Conservation (phyloP, 2,888 invertebrate species). For the Drosophila algonquin region DNA sequence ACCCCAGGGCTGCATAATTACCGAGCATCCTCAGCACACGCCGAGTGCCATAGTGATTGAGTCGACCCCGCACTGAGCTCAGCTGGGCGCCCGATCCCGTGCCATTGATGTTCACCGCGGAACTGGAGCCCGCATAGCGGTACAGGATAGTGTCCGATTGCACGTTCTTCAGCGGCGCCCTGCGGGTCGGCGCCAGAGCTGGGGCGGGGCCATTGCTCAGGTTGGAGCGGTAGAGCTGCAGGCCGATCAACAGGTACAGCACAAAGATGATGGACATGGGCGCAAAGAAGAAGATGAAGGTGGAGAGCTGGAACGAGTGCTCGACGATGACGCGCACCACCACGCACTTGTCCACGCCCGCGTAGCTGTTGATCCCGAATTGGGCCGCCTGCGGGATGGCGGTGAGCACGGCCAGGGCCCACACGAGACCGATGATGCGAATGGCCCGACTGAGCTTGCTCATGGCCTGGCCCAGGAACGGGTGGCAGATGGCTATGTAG, state of each 20-base stretch:
- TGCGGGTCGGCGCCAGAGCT: conserved; percentile 82
- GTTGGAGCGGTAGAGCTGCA: conserved; percentile 87
- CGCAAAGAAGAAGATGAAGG: conserved; percentile 92
- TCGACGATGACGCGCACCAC: conserved; percentile 83
- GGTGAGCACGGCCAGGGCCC: conserved; percentile 90
- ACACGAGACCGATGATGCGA: conserved; percentile 90
- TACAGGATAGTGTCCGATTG: conserved; percentile 77
- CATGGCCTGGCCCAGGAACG: conserved; percentile 89
- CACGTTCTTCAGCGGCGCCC: conserved; percentile 59
- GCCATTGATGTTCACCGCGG: conserved; percentile 25
- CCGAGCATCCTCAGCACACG: conserved; percentile 91
- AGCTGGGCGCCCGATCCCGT: conserved; percentile 84
- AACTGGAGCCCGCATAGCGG: conserved; percentile 81
- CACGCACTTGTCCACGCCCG: conserved; percentile 79
- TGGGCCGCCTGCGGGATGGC: conserved; percentile 92
- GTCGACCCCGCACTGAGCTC: conserved; percentile 84
- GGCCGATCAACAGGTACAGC: conserved; percentile 90
- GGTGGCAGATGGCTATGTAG: conserved; percentile 87
- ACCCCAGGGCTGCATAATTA: conserved; percentile 83
- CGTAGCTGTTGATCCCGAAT: conserved; percentile 86
- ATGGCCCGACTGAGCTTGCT: conserved; percentile 93
- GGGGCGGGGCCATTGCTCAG: conserved; percentile 78
- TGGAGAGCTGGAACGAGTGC: conserved; percentile 86
- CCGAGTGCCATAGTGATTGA: conserved; percentile 86
- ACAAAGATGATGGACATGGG: conserved; percentile 95